phyloP scores from a whole-genome alignment of 2,888 invertebrate species.

The Elegia similella region DNA sequence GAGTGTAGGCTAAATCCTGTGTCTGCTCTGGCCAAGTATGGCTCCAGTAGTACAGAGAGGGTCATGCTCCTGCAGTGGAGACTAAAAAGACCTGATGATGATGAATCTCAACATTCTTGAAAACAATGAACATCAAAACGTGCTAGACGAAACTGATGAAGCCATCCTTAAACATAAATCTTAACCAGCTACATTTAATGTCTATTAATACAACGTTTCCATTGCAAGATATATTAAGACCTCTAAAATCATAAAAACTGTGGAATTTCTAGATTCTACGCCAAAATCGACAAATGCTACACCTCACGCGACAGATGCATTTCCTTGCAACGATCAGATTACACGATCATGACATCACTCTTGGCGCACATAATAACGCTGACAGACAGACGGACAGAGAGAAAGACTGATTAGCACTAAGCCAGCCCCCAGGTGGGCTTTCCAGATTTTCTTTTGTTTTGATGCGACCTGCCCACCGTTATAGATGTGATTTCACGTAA shows the following conservation, averaged over 20 bases:
- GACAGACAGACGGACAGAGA: conserved; percentile 5
- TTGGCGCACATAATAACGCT: conserved; percentile 3
- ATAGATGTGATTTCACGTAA: conserved; percentile 1
- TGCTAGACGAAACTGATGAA: background rate
- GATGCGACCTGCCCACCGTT: background rate
- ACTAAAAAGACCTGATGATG: no score
- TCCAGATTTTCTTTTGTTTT: conserved; percentile 2
- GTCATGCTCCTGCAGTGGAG: no score
- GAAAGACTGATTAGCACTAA: background rate
- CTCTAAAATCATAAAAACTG: background rate
- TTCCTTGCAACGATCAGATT: background rate
- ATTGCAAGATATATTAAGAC: background rate
- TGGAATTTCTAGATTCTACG: background rate
- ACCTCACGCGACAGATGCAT: conserved; percentile 7
- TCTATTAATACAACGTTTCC: background rate
- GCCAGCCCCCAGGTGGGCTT: background rate
- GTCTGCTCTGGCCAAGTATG: no score
- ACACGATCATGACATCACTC: conserved; percentile 3
- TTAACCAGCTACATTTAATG: background rate
- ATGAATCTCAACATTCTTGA: no score
- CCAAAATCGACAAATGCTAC: background rate
- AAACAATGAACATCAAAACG: no score
- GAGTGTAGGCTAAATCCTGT: no score
- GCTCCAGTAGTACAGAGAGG: no score
- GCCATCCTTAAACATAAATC: background rate